phyloP scores from a whole-genome alignment of 2,797 vertebrate genomes.

The Enteromius afrohamiltoni region DNA sequence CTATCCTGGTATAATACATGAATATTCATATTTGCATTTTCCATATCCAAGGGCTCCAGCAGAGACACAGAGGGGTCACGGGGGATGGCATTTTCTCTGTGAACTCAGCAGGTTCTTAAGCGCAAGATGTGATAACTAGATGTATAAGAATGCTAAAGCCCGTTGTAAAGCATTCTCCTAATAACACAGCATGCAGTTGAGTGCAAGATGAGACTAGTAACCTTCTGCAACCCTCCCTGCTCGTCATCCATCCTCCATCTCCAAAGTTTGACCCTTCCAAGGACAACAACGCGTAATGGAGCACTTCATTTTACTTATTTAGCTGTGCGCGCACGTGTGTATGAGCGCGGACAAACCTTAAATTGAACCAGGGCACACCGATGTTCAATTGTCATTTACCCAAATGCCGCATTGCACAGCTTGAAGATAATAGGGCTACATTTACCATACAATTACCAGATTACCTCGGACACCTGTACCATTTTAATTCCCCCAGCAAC shows the following conservation, averaged over 20 bases:
- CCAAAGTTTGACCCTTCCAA: conserved; percentile 43
- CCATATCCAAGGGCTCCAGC: conserved; percentile 80
- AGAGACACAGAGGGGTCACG: conserved; percentile 74
- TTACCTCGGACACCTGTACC: conserved; percentile 42
- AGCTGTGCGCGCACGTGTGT: background rate
- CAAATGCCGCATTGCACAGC: conserved; percentile 45
- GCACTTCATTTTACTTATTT: conserved; percentile 51
- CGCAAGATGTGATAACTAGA: conserved; percentile 79
- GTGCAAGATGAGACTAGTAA: conserved; percentile 66
- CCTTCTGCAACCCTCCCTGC: conserved; percentile 31
- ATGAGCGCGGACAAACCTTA: conserved; percentile 18
- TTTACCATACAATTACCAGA: conserved; percentile 47
- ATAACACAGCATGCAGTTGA: conserved; percentile 74
- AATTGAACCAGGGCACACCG: background rate
- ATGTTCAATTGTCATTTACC: conserved; percentile 43
- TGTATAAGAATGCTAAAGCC: conserved; percentile 76
- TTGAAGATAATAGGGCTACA: conserved; percentile 38
- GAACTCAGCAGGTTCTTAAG: conserved; percentile 81
- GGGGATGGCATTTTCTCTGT: conserved; percentile 74
- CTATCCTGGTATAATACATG: conserved; percentile 44
- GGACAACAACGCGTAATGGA: conserved; percentile 38
- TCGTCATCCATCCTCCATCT: conserved; percentile 43
- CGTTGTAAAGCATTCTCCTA: conserved; percentile 72
- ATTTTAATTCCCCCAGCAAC: conserved; percentile 42
- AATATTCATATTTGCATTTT: conserved; percentile 72